Base-by-base conservation (phyloP, 1,140 invertebrate species). In the Plectrocnemia conspersa region DNA sequence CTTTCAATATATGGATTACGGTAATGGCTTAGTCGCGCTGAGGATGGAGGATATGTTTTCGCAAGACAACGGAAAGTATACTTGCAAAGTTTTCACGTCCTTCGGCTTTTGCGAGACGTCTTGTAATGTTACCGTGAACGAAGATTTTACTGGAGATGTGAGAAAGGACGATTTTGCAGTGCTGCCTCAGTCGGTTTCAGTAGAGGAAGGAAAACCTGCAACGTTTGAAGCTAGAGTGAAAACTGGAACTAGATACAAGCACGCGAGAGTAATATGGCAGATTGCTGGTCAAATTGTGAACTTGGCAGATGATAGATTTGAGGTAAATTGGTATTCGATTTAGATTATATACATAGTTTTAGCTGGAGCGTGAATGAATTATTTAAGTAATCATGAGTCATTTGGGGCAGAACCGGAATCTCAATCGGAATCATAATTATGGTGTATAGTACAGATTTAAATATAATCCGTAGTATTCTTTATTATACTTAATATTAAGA, bases 11-110 rank as follows among this genome's bases (percentile, higher is more conserved):
- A 69, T 82, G 23, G 73, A 80, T 59, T 77, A 80, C 41, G 78
- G 77, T 40, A 78, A 82, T 38, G 81, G 82, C 22, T 69, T 73
- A 2, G 72, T 83, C 36, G 79, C 75, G 29, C 72, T 91, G 22
- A 70, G 77, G 21, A 76, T 91, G 27, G 69, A 74, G 9, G 81
- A 89, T 63, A 76, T 81, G 24, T 82, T 81, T 62, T 66, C 76
- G 16, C 76, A 84, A 61, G 86, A 89, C 68, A 76, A 78, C 24
- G 88, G 86, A n/a, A 70, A 78, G 33, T 91, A 89, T 64, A 76
- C 76, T 48, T 89, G 85, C 62, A 77, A 81, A 55, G 80, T 83
- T 3, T 65, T 58, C 23, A 62, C 63, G 15, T 40, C 47, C 33
- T 44, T 50, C 46, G 40, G 64, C 13, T 62, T 63, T 15, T 71